Evolutionary conservation across 1,140 invertebrate genomes (phyloP), one percentile per base, ranked within the genome.

Genomic region (Drosophila busckii): DNA sequence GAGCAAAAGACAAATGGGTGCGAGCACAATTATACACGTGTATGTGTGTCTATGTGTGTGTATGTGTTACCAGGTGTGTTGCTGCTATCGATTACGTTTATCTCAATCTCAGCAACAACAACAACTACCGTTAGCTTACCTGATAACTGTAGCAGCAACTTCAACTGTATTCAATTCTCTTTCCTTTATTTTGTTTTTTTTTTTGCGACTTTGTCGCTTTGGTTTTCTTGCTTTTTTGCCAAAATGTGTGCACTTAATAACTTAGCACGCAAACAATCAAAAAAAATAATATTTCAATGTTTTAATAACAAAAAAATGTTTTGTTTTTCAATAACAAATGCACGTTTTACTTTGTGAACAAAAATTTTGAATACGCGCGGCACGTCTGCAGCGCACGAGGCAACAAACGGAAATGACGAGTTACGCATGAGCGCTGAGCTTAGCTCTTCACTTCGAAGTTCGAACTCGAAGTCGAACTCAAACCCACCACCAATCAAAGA

Each of bases 1-100:
- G 82, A 62, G 66, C 82, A 80, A 48, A 70, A 53, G 53, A 80
- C 67, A 67, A 67, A 75, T 71, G 76, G 66, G 69, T 76, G 69
- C 58, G 76, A 76, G 48, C 50, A 32, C 45, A 46, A 60, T 65
- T 69, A 37, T 44, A 38, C 42, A 40, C 10, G 26, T 49, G 13
- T 12, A n/a, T 9, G 26, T 45, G 37, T 25, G 10, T 20, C 25
- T 45, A 32, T 22, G 20, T 20, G 38, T 19, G 8, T 42, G 41
- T 64, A 54, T 53, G 45, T 59, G 35, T 44, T 53, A 25, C 63
- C 71, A 78, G 71, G 67, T 78, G 75, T 68, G 55, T 5, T 19
- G 19, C 16, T 8, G 42, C 54, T 70, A 70, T 69, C 62, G 26
- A 50, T 35, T 52, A 42, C 37, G 42, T 35, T 37, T 28, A 40